Evolutionary conservation across 2,797 vertebrate genomes (phyloP), one percentile per base, ranked within the genome.

Genomic region (Lindbergichthys nudifrons): DNA sequence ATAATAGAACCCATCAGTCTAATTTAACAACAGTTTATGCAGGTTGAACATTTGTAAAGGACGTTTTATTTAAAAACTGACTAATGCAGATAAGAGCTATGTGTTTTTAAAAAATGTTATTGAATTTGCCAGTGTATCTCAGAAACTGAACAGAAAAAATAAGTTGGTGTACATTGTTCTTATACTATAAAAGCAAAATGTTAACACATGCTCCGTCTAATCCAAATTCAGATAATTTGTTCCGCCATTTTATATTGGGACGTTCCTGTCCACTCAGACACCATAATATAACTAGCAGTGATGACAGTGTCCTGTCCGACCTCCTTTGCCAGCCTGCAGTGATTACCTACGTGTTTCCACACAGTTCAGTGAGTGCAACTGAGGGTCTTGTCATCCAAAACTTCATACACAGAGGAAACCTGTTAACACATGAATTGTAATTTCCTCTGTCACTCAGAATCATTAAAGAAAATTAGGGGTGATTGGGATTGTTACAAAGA

Each of bases 61-160:
- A 26, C 26, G 26, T 26, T 26, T 26, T 26, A 26, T 26, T 26
- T 26, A 26, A 26, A 79, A 67, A 70, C 78, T 85, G 84, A 79
- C 73, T 73, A 36, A 26, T 56, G 69, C 45, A 65, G 82, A 89
- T 86, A 88, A 85, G 74, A 73, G 63, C 77, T 12, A 3, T 2
- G 52, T 47, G 51, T 69, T 75, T 77, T 59, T 78, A n/a, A n/a
- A n/a, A n/a, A n/a, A n/a, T n/a, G n/a, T n/a, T 58, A 79, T 81
- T 79, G 68, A 54, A 84, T 84, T 87, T 84, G 39, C 46, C 18
- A 5, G 1, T 39, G 32, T 80, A 65, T 75, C 75, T 73, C 52
- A 75, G 50, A 47, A 14, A 71, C 11, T 46, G 10, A 43, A 41
- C 26, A 51, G 48, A 56, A 53, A 52, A 47, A 26, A 15, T 8